Conservation (phyloP, 2,113 vertebrate genomes). For the Verasper variegatus region DNA sequence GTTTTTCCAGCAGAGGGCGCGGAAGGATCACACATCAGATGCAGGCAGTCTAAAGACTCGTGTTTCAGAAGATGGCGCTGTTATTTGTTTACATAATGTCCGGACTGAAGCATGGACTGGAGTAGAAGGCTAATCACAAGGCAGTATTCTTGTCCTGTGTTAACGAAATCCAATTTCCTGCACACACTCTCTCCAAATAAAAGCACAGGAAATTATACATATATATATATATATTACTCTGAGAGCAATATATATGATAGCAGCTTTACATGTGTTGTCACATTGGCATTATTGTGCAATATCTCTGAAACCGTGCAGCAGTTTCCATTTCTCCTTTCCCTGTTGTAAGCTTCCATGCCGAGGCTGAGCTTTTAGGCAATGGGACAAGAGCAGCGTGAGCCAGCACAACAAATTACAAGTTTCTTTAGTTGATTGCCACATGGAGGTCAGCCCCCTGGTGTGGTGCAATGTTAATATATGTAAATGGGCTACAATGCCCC, state of each 20-base stretch:
- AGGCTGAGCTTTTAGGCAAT: background rate
- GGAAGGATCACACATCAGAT: background rate
- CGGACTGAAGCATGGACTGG: conserved; percentile 18
- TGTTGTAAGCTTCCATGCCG: background rate
- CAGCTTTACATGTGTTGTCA: background rate
- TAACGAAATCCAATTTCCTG: background rate
- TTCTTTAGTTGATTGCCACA: conserved; percentile 49
- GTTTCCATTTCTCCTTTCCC: conserved; percentile 22
- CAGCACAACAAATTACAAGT: conserved; percentile 38
- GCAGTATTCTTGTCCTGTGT: background rate
- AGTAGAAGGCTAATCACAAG: background rate
- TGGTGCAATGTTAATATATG: conserved; percentile 78
- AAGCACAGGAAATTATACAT: background rate
- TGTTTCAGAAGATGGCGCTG: conserved; percentile 52
- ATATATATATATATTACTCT: background rate
- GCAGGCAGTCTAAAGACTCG: background rate
- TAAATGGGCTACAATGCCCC: conserved; percentile 68
- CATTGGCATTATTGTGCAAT: background rate
- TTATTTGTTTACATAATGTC: conserved; percentile 50
- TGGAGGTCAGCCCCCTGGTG: conserved; percentile 58
- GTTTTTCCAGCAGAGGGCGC: conserved; percentile 53
- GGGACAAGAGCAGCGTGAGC: background rate
- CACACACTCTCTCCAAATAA: no score
- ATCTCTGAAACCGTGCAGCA: background rate
- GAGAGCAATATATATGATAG: background rate